These are phyloP conservation scores for Agriotes lineatus DNA, from an alignment of 2,888 invertebrate species.

Conservation along the genomic window DNA sequence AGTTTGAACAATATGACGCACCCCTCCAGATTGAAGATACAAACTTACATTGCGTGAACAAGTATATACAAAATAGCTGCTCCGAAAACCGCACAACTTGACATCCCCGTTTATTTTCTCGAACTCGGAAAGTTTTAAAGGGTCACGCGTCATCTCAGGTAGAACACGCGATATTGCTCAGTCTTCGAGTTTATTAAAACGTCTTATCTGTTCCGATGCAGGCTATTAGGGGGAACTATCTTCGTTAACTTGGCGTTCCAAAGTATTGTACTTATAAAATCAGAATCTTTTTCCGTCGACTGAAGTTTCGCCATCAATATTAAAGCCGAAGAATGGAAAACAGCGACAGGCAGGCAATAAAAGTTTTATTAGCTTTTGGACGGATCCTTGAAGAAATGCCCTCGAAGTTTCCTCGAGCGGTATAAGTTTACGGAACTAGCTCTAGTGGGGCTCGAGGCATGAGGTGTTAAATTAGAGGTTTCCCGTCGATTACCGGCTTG, in stretches of 20 bases:
- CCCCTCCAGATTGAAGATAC: not conserved
- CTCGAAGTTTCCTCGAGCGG: not conserved
- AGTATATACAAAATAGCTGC: not conserved
- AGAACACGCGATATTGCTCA: not conserved
- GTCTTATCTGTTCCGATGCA: not conserved
- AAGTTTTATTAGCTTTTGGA: constrained; percentile 17
- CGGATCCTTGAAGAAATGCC: not conserved
- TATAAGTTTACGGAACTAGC: constrained; percentile 22
- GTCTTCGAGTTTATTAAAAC: not conserved
- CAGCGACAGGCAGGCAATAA: constrained; percentile 2
- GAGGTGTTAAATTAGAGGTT: constrained; percentile 32
- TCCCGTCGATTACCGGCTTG: constrained; percentile 28
- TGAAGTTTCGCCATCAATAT: constrained; percentile 19
- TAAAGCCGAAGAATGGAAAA: constrained; percentile 14
- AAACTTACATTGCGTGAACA: not conserved
- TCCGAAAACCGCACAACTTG: constrained; percentile 3
- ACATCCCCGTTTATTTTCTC: not conserved
- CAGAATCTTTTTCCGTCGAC: not conserved
- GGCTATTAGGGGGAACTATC: not conserved
- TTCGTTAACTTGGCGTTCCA: not conserved
- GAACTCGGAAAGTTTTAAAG: not conserved
- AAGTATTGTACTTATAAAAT: not conserved
- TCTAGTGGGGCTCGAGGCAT: constrained; percentile 12
- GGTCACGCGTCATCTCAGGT: not conserved
- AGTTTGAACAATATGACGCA: not conserved